Evolutionary conservation across 2,888 invertebrate genomes (phyloP), one percentile per base, ranked within the genome.

Genomic region (Cyrtodaria siliqua): DNA sequence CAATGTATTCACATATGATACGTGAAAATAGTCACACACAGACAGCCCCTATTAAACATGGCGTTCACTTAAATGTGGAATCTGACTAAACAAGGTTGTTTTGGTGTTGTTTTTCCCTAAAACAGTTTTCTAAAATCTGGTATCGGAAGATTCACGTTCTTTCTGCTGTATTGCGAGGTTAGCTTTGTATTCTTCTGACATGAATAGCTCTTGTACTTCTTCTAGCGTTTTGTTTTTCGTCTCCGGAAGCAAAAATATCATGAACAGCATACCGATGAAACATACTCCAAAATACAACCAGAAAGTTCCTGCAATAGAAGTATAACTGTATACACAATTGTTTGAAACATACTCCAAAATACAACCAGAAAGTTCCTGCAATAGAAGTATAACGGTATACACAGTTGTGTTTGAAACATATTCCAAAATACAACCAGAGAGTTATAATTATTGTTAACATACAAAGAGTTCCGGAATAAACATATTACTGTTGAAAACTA

Each of bases 221-320:
- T 94, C 94, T 57, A 95, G 88, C n/a, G 91, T 88, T 72, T 92
- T 92, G 20, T 94, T 94, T 83, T 93, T 94, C 0, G 95, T 95
- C 85, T 95, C 95, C 1, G 95, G 94, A 52, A 95, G 89, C 62
- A 93, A 88, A 38, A 93, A 84, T 62, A 87, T 92, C 77, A 95
- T 91, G 63, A 94, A 91, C 0, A 94, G 52, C 42, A 94, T 82
- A 1, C 94, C 94, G 2, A 93, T 27, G 1, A 92, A 79, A 1
- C 94, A 94, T 23, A 94, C 84, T 6, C 92, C 93, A 24, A 93
- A 91, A 87, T 94, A 95, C 63, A 95, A 85, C 88, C 93, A 94
- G 89, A 94, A 95, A 2, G 94, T 93, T 38, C 94, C 94, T 88
- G 84, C 18, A 79, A 82, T 9, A 44, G 44, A 44, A 44, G 3